Conservation (phyloP, 2,797 vertebrate genomes). For the Megalops cyprinoides region DNA sequence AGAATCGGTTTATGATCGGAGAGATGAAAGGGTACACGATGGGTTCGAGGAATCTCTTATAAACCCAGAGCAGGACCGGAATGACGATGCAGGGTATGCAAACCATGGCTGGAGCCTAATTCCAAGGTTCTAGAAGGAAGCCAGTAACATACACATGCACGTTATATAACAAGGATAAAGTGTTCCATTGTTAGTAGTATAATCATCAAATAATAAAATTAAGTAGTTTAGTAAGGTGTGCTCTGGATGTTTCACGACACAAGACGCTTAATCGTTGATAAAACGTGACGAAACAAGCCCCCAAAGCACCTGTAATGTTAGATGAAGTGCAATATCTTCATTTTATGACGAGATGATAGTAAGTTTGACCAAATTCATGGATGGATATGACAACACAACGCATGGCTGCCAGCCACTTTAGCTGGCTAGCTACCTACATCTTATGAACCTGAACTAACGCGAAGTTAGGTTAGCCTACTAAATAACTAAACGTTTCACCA, state of each 20-base stretch:
- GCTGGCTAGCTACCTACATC: background rate
- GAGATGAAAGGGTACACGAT: conserved; percentile 87
- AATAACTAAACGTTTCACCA: too few species aligned
- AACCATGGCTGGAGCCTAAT: conserved; percentile 77
- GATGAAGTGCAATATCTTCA: too few species aligned
- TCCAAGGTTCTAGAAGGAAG: background rate
- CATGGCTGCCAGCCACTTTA: too few species aligned
- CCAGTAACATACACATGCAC: conserved; percentile 22
- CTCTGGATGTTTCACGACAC: too few species aligned
- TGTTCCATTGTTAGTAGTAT: too few species aligned
- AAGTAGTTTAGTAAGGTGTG: too few species aligned
- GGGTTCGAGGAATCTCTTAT: conserved; percentile 94
- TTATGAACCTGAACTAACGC: background rate
- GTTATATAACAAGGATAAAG: background rate
- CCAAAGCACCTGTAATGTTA: too few species aligned
- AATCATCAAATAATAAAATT: too few species aligned
- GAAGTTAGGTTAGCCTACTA: too few species aligned
- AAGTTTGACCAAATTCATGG: too few species aligned
- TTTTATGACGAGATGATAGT: too few species aligned
- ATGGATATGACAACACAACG: too few species aligned
- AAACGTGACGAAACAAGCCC: background rate
- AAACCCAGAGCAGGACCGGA: conserved; percentile 93
- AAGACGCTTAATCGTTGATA: background rate
- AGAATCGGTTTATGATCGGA: conserved; percentile 81
- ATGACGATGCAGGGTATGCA: conserved; percentile 98